Base-by-base conservation (phyloP, 1,140 invertebrate genomes). In the Zaprionus ornatus region DNA sequence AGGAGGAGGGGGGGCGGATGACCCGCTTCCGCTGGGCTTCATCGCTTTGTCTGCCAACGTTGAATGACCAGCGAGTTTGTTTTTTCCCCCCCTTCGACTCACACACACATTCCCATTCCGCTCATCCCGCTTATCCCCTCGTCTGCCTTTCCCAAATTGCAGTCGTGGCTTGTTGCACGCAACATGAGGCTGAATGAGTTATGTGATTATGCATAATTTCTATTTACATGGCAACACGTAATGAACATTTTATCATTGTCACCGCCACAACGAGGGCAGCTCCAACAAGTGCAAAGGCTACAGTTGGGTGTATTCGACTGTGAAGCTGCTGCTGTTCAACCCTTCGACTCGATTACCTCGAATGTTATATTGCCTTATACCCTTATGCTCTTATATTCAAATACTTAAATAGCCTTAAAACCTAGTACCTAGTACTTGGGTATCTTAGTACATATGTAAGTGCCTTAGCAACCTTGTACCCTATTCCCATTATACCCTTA, bases 181-280 rank as follows among this genome's bases (percentile, higher is more conserved):
- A 67, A 52, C 32, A 10, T 74, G 77, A 32, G 29, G 45, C 74
- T 86, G 79, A 77, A 82, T 83, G 68, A 67, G 67, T 80, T 80
- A 87, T 87, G 79, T 80, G 76, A 87, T 87, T 83, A 80, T 83
- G 77, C 77, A 73, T 59, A 87, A 74, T 77, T 77, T 80, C 69
- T 74, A 87, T 80, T 82, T 74, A 82, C 77, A 80, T 37, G 35
- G 48, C 69, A 40, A 76, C 82, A 74, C 73, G 60, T 64, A 64
- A 64, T 77, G 45, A 37, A 68, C 52, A 70, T 64, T 80, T 80
- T 70, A 74, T 72, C 64, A 50, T 29, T 54, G 42, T 64, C 74
- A 55, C 17, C n/a, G n/a, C 23, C 25, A 76, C 42, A 78, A 55
- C 65, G 77, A 81, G 78, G 67, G 74, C n/a, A 3, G 59, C n/a